phyloP scores from a whole-genome alignment of 2,797 vertebrate genomes.

The Syngnathus acus region DNA sequence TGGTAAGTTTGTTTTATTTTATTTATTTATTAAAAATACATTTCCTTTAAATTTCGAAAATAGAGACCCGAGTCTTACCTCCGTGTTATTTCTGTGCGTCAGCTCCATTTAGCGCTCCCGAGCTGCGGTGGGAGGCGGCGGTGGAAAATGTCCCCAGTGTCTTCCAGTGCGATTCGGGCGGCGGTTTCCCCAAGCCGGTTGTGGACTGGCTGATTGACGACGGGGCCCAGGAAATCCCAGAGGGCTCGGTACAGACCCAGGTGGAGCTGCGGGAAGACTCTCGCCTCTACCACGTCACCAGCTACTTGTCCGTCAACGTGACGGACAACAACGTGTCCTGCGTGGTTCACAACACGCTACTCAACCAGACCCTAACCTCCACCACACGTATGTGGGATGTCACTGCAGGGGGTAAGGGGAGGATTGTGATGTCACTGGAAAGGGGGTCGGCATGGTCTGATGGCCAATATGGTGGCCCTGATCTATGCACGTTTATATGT shows the following conservation, averaged over 20 bases:
- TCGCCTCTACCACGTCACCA: conserved; percentile 58
- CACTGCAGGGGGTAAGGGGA: background rate
- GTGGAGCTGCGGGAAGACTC: conserved; percentile 19
- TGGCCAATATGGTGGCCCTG: too few relatives aligned
- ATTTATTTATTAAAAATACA: background rate
- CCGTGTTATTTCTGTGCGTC: background rate
- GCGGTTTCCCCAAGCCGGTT: conserved; percentile 55
- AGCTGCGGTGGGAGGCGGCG: conserved; percentile 24
- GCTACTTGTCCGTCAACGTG: conserved; percentile 43
- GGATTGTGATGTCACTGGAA: background rate
- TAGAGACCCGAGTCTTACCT: background rate
- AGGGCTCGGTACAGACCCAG: conserved; percentile 42
- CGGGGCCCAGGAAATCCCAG: conserved; percentile 24
- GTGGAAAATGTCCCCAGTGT: background rate
- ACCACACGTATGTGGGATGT: conserved; percentile 42
- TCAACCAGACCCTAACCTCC: conserved; percentile 46
- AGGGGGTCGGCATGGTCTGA: too few relatives aligned
- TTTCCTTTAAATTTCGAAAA: background rate
- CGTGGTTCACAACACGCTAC: conserved; percentile 41
- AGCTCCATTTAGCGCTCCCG: conserved; percentile 58
- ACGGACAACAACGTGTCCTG: conserved; percentile 46
- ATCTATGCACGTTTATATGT: too few relatives aligned
- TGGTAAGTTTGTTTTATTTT: conserved; percentile 44
- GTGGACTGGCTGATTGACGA: conserved; percentile 61
- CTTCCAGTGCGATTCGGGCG: conserved; percentile 53